Evolutionary conservation across 2,888 invertebrate genomes (phyloP).

Genomic region (Steinernema hermaphroditum): DNA sequence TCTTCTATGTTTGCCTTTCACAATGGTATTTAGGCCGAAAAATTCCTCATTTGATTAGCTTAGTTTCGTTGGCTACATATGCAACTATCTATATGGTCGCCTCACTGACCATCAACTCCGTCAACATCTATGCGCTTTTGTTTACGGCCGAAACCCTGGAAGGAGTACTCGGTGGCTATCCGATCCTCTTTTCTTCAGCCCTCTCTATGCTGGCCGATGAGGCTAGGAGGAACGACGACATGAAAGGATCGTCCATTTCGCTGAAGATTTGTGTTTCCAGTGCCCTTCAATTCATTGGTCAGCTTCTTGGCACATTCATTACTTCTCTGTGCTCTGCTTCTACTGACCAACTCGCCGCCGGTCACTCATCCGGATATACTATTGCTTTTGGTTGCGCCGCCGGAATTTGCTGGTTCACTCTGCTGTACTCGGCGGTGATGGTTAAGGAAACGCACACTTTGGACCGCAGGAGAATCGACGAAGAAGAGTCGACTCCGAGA

Average conservation of each 20-base stretch:
- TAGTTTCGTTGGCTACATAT: neutral
- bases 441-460: neutral
- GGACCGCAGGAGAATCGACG: neutral
- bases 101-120: neutral
- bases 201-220: neutral
- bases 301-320: neutral
- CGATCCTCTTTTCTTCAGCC: neutral
- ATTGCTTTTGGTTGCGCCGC: neutral
- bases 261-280: neutral
- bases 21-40: neutral
- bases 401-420: neutral
- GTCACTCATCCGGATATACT: neutral
- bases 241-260: neutral
- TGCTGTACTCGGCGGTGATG: neutral
- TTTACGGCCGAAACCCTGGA: neutral
- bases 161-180: neutral
- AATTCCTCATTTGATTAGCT: neutral
- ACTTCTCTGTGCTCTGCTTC: neutral
- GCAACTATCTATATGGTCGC: neutral
- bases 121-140: neutral
- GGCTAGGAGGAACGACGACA: neutral
- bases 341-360: neutral
- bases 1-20: neutral
- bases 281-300: conserved; percentile 1
- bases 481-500: neutral